These are phyloP conservation scores for Spodoptera picta DNA, from an alignment of 2,888 invertebrate genomes.

Conservation along the genomic window DNA sequence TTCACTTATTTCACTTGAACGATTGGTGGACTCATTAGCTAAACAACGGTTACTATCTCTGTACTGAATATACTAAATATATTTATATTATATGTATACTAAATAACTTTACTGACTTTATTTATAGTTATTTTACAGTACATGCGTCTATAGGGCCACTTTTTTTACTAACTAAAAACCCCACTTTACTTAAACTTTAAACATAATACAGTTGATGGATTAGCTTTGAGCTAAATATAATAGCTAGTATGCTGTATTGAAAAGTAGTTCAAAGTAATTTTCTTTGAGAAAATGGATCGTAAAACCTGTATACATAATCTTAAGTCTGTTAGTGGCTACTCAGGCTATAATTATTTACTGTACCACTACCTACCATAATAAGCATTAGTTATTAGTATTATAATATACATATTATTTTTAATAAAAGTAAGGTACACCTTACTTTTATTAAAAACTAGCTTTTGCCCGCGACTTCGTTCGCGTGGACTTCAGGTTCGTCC, in stretches of 20 bases:
- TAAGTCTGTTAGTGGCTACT: conserved; percentile 26
- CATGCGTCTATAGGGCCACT: not conserved
- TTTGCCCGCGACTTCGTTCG: no score
- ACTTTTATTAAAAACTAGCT: no score
- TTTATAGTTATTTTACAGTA: no score
- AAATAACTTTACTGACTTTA: not conserved
- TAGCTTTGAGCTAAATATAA: conserved; percentile 12
- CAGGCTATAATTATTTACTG: conserved; percentile 40
- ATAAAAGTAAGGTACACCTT: no score
- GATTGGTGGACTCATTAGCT: no score
- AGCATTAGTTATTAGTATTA: not conserved
- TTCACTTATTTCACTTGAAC: no score
- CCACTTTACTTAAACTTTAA: conserved; percentile 7
- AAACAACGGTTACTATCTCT: no score
- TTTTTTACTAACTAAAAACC: not conserved
- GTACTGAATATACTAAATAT: no score
- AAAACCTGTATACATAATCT: conserved; percentile 41
- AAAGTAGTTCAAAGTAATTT: conserved; percentile 44
- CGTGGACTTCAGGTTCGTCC: no score
- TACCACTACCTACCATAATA: conserved; percentile 2
- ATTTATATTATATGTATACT: not conserved
- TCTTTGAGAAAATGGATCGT: conserved; percentile 35
- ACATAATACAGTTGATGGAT: conserved; percentile 14
- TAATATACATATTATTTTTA: no score
- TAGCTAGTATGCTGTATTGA: conserved; percentile 15